A percentile compares a stretch with the other conserved stretches of the same genome.
phyloP scores from a whole-genome alignment of 2,888 invertebrate species.

The Sympetrum striolatum region DNA sequence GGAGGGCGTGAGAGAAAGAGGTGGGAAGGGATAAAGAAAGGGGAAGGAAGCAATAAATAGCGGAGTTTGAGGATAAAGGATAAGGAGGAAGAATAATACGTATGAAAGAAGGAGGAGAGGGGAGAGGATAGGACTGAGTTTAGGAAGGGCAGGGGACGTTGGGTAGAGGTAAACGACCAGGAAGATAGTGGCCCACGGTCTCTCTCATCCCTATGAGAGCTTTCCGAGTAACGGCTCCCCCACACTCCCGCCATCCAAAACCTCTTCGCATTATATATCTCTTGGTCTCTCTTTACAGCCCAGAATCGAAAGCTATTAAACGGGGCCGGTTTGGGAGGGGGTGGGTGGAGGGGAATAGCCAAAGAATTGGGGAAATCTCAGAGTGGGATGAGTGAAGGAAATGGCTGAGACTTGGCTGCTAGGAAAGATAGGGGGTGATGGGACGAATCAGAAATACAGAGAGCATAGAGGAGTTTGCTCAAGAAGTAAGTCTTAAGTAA shows the following conservation, averaged over 20 bases:
- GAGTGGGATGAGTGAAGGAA: background rate
- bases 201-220: background rate
- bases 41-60: background rate
- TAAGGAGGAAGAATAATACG: background rate
- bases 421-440: background rate
- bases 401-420: background rate
- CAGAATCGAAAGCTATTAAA: constrained; percentile 39
- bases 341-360: background rate
- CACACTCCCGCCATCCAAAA: background rate
- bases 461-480: background rate
- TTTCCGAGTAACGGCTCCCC: constrained; percentile 1
- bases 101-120: background rate
- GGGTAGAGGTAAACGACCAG: constrained; percentile 14
- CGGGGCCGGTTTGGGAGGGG: background rate
- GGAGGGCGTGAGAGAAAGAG: background rate
- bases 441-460: background rate
- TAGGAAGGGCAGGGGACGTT: background rate
- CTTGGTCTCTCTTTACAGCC: constrained; percentile 34
- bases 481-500: too few relatives aligned
- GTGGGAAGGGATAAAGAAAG: background rate
- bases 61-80: background rate
- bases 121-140: background rate
- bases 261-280: constrained; percentile 34
- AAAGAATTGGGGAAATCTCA: background rate
- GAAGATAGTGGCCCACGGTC: background rate